Conservation (phyloP, 2,797 vertebrate species). For the Aplochiton taeniatus region DNA sequence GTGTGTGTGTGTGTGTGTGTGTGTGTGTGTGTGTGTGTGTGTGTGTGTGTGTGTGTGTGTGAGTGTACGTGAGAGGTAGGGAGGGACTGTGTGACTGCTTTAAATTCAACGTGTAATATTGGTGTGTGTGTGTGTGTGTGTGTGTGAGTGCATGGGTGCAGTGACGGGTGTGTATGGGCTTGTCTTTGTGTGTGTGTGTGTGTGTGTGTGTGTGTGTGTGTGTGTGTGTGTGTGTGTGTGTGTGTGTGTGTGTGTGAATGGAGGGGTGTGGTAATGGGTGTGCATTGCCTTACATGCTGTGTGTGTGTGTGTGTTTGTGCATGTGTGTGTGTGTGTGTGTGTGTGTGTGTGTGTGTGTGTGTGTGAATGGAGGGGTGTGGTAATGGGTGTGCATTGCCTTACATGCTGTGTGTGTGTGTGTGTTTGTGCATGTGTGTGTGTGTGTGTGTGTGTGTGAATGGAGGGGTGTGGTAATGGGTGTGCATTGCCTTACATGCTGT, state of each 20-base stretch:
- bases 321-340: conserved; percentile 6
- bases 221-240: background rate
- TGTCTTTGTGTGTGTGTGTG: conserved; percentile 4
- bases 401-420: background rate
- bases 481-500: background rate
- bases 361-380: conserved; percentile 5
- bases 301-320: background rate
- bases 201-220: conserved; percentile 19
- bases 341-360: too few relatives aligned
- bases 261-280: background rate
- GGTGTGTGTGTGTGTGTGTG: background rate
- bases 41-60: conserved; percentile 6
- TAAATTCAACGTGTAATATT: too few relatives aligned
- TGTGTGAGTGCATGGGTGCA: background rate
- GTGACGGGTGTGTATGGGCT: background rate
- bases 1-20: background rate
- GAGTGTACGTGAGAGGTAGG: conserved; percentile 18
- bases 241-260: background rate
- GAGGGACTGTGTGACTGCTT: background rate
- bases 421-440: background rate
- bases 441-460: background rate
- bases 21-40: conserved; percentile 3
- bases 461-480: background rate
- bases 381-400: background rate
- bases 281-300: background rate